A percentile compares a stretch with the other conserved stretches of the same genome.
Evolutionary conservation across 2,797 vertebrate genomes (phyloP).

Genomic region (Enteromius treurensis): DNA sequence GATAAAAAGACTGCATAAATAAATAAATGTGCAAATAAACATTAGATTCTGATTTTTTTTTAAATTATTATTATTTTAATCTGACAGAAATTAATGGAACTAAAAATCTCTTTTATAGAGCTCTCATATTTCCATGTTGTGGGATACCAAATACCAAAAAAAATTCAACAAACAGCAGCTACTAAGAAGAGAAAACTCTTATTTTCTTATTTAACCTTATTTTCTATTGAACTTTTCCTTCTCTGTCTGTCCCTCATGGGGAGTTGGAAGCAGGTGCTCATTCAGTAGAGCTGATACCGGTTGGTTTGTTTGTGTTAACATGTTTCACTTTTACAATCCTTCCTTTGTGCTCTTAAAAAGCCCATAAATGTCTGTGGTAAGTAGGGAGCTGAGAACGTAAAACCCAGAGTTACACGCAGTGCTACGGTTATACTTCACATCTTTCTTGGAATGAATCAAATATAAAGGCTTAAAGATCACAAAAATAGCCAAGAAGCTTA

Average conservation of each 20-base stretch:
- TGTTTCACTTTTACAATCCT: slow-evolving; percentile 46
- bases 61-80: not conserved
- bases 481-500: slow-evolving; percentile 15
- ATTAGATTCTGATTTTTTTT: not conserved
- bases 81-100: not conserved
- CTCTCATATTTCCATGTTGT: not conserved
- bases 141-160: slow-evolving; percentile 66
- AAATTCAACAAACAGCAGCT: slow-evolving; percentile 71
- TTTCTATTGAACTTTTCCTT: slow-evolving; percentile 67
- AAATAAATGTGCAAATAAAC: not conserved
- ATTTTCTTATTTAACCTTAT: too few species aligned
- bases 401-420: slow-evolving; percentile 4
- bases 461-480: not conserved
- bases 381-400: slow-evolving; percentile 28
- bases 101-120: not conserved
- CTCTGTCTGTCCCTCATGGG: slow-evolving; percentile 60
- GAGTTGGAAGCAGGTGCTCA: slow-evolving; percentile 23
- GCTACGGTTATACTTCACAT: slow-evolving; percentile 6
- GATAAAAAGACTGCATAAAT: not conserved
- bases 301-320: slow-evolving; percentile 32
- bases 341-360: slow-evolving; percentile 43
- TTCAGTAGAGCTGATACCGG: slow-evolving; percentile 23
- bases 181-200: slow-evolving; percentile 71
- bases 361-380: slow-evolving; percentile 43
- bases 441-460: slow-evolving; percentile 24